These are phyloP conservation scores for Eupeodes luniger DNA, from an alignment of 2,888 invertebrate genomes.

Conservation along the genomic window DNA sequence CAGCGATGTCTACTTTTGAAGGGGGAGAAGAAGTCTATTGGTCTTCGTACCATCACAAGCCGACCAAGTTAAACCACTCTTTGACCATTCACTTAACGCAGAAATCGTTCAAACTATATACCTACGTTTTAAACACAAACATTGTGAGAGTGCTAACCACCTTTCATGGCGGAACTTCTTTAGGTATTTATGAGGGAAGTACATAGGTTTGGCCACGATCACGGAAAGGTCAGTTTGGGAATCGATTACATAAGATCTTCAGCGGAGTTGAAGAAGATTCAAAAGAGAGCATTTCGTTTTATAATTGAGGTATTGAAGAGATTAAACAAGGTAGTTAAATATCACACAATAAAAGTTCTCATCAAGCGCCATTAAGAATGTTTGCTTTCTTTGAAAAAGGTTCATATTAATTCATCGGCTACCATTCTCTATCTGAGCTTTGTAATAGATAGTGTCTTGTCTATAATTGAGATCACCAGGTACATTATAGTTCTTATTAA, in stretches of 20 bases:
- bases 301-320: too few species aligned
- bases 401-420: too few species aligned
- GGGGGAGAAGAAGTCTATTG: constrained; percentile 10
- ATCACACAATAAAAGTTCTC: background rate
- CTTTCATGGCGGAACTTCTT: constrained; percentile 46
- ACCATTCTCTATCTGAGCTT: too few species aligned
- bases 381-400: too few species aligned
- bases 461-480: too few species aligned
- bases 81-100: background rate
- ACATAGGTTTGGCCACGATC: constrained; percentile 14
- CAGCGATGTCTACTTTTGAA: background rate
- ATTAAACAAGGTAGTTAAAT: constrained; percentile 4
- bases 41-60: constrained; percentile 18
- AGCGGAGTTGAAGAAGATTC: constrained; percentile 8
- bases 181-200: constrained; percentile 30
- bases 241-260: constrained; percentile 53
- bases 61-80: constrained; percentile 23
- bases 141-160: constrained; percentile 44
- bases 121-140: constrained; percentile 12
- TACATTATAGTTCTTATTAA: too few species aligned
- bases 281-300: constrained; percentile 34
- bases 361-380: background rate
- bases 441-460: too few species aligned
- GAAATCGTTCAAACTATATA: background rate
- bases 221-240: constrained; percentile 40